Conservation (phyloP, 2,888 invertebrate genomes). For the Tyria jacobaeae region DNA sequence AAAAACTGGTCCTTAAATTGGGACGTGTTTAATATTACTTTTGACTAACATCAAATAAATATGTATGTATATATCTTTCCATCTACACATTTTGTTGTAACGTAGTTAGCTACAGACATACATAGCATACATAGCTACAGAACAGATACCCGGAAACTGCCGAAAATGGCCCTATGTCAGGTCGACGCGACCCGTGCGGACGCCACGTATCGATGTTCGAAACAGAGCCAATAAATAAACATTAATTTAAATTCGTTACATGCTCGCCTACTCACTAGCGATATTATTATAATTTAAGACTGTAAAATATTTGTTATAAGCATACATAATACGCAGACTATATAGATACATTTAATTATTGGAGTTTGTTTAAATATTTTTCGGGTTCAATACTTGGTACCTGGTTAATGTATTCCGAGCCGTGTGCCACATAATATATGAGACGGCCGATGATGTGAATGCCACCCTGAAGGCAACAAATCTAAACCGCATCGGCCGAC, state of each 20-base stretch:
- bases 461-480: constrained; percentile 84
- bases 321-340: constrained; percentile 40
- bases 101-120: constrained; percentile 59
- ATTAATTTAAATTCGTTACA: constrained; percentile 79
- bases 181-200: constrained; percentile 53
- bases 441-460: constrained; percentile 71
- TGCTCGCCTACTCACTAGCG: constrained; percentile 71
- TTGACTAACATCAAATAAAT: constrained; percentile 22
- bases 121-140: constrained; percentile 55
- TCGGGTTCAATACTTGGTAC: constrained; percentile 53
- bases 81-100: constrained; percentile 54
- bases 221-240: constrained; percentile 74
- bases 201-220: constrained; percentile 68
- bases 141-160: constrained; percentile 72
- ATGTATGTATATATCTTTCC: constrained; percentile 45
- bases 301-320: constrained; percentile 54
- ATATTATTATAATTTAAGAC: constrained; percentile 71
- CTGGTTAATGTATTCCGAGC: constrained; percentile 60
- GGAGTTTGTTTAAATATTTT: constrained; percentile 34
- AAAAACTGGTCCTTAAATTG: constrained; percentile 9
- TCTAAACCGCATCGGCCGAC: constrained; percentile 74
- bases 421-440: constrained; percentile 70
- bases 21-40: constrained; percentile 31
- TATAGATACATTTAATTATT: constrained; percentile 42
- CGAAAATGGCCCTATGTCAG: constrained; percentile 68